phyloP scores from a whole-genome alignment of 1,140 invertebrate species.

The Drosophila neocordata region DNA sequence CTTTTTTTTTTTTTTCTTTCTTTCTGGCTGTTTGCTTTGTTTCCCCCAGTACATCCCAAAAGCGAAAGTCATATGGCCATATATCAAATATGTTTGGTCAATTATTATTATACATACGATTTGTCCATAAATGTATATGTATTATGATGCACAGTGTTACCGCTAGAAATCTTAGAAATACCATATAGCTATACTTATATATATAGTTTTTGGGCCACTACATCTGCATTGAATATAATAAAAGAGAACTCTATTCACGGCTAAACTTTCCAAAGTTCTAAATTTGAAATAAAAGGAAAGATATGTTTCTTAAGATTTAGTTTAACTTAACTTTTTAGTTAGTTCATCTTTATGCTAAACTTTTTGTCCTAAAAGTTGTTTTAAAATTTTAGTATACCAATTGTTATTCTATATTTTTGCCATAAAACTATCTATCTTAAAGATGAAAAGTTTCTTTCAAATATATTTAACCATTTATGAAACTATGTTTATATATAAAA shows the following conservation, averaged over 20 bases:
- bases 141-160: slow-evolving; percentile 41
- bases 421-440: too few relatives aligned
- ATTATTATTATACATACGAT: slow-evolving; percentile 32
- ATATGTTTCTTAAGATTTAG: too few relatives aligned
- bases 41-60: slow-evolving; percentile 47
- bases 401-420: too few relatives aligned
- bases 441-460: too few relatives aligned
- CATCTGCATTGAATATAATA: background rate
- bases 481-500: too few relatives aligned
- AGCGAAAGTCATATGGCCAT: slow-evolving; percentile 72
- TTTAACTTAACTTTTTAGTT: too few relatives aligned
- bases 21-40: slow-evolving; percentile 40
- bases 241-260: background rate
- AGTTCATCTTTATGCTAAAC: too few relatives aligned
- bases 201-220: background rate
- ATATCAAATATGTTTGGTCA: slow-evolving; percentile 59
- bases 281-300: background rate
- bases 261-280: background rate
- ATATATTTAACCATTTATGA: too few relatives aligned
- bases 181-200: too few relatives aligned
- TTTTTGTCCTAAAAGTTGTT: too few relatives aligned
- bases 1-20: background rate
- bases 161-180: background rate
- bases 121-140: slow-evolving; percentile 27
- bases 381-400: too few relatives aligned